Base-by-base conservation (phyloP, 2,888 invertebrate genomes). In the Dione juno region DNA sequence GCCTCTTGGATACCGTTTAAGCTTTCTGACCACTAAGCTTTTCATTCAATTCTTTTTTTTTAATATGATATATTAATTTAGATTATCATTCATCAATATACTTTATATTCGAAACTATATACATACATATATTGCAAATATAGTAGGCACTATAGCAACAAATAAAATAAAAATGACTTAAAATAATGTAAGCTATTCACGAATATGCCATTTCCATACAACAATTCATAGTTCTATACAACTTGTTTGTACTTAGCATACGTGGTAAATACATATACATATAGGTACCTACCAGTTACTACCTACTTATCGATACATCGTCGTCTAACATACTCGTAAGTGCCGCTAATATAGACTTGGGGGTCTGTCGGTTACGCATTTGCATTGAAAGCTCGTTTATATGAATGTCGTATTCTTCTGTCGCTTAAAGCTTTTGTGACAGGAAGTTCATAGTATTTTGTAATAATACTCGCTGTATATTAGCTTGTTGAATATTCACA, bases 351-450 rank as follows among this genome's bases (percentile, higher is more conserved):
- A 10, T n/a, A n/a, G 35, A 35, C 54, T 11, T n/a, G 57, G 35
- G 16, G 57, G 35, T 37, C 35, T 57, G 57, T 28, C 57, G 16
- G 37, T 57, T 57, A 37, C 57, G n/a, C 57, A 57, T 52, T 19
- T 21, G 50, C 37, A 40, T 57, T 57, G 16, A 40, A 16, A 16
- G 57, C 11, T 57, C 35, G 19, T 50, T 50, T 11, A 37, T 57
- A 19, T 40, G 57, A n/a, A 16, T 57, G 35, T 37, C 16, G 57
- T 19, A 57, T 57, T 37, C 37, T 37, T 5, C 28, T 11, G 11
- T 37, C 11, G 10, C 10, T 11, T 57, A 11, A 16, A 16, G n/a
- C 37, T 37, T 19, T 57, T 57, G 5, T 37, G 10, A 5, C 35
- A 54, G 28, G 50, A 50, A 50, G 50, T 50, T 19, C 19, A 19